phyloP scores from a whole-genome alignment of 2,797 vertebrate species.

The Microctenopoma stevenorrisi region DNA sequence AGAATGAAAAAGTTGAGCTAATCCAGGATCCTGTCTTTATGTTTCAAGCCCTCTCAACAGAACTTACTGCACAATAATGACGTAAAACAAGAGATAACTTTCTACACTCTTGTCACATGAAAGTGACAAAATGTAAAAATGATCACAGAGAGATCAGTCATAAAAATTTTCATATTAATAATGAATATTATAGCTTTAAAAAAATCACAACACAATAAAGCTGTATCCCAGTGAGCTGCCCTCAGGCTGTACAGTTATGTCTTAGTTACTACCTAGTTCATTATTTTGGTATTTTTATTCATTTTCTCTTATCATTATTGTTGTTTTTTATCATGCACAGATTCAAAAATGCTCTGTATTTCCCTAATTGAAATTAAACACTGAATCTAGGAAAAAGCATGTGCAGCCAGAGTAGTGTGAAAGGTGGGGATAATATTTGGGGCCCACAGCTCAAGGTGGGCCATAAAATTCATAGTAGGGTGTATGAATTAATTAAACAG shows the following conservation, averaged over 20 bases:
- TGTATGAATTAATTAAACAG: slow-evolving; percentile 77
- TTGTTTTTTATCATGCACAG: slow-evolving; percentile 34
- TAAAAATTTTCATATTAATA: slow-evolving; percentile 54
- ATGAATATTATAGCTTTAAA: slow-evolving; percentile 29
- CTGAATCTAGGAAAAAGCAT: slow-evolving; percentile 42
- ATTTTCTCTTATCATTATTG: neutral
- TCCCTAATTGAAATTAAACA: slow-evolving; percentile 67
- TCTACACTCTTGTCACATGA: slow-evolving; percentile 42
- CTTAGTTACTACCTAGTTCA: neutral
- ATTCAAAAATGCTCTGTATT: slow-evolving; percentile 29
- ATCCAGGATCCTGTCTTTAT: neutral
- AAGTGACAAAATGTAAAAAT: slow-evolving; percentile 36
- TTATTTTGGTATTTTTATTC: neutral
- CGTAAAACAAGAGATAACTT: slow-evolving; percentile 46
- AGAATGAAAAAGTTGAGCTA: neutral
- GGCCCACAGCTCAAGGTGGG: slow-evolving; percentile 64
- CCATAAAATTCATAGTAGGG: slow-evolving; percentile 73
- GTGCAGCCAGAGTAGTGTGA: slow-evolving; percentile 50
- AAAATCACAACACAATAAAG: slow-evolving; percentile 29
- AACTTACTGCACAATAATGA: slow-evolving; percentile 34
- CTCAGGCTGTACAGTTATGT: slow-evolving; percentile 28
- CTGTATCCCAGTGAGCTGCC: slow-evolving; percentile 32
- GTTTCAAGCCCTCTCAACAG: neutral
- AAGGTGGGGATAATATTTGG: slow-evolving; percentile 64
- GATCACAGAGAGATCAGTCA: slow-evolving; percentile 47